Evolutionary conservation across 2,113 vertebrate genomes (phyloP).

Genomic region (Rhinoptilus africanus): DNA sequence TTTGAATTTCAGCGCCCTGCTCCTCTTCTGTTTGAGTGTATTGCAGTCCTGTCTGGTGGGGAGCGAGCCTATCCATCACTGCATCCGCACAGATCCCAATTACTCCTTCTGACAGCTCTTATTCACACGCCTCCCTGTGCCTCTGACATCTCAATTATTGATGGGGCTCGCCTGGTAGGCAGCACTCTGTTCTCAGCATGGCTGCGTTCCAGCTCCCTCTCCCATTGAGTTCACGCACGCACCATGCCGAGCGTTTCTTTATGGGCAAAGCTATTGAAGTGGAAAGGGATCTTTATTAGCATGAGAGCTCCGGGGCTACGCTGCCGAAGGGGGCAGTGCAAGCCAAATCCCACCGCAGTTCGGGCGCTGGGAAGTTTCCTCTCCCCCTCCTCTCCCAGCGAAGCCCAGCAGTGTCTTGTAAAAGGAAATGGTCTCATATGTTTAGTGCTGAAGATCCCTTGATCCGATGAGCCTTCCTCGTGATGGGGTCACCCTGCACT

Average conservation of each 20-base stretch:
- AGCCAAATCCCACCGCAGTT: not conserved
- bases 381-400: not conserved
- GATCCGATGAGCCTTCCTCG: not conserved
- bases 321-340: not conserved
- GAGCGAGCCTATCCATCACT: slow-evolving; percentile 14
- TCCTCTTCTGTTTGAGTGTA: not conserved
- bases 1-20: not conserved
- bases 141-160: slow-evolving; percentile 46
- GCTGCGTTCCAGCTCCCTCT: slow-evolving; percentile 38
- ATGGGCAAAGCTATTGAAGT: slow-evolving; percentile 29
- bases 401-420: not conserved
- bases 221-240: not conserved
- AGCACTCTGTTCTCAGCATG: slow-evolving; percentile 33
- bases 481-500: not conserved
- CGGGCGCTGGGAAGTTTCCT: not conserved
- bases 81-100: slow-evolving; percentile 19
- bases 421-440: not conserved
- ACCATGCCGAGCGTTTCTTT: not conserved
- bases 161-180: slow-evolving; percentile 39
- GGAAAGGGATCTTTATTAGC: slow-evolving; percentile 36
- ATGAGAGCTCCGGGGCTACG: not conserved
- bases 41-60: not conserved
- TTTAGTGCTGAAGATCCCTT: not conserved
- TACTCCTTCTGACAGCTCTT: slow-evolving; percentile 49
- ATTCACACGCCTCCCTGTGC: not conserved